These are phyloP conservation scores for Cremastobaeus sp. DNA, from an alignment of 2,888 invertebrate genomes.

Conservation along the genomic window DNA sequence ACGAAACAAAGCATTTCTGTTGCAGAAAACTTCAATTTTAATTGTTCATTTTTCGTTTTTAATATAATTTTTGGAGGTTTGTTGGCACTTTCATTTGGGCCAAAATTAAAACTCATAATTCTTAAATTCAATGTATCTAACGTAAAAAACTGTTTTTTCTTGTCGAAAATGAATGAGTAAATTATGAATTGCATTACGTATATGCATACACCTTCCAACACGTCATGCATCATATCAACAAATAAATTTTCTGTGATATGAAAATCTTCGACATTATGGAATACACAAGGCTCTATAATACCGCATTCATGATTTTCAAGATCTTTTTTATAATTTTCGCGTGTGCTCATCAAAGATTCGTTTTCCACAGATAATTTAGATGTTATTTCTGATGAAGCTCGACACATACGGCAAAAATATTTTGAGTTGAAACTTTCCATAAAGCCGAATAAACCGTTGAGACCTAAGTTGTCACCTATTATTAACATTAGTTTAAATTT, in stretches of 20 bases:
- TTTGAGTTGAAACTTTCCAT: not conserved
- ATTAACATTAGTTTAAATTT: no score
- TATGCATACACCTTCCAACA: conserved; percentile 1
- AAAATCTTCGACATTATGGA: not conserved
- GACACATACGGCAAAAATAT: conserved; percentile 3
- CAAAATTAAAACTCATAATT: conserved; percentile 1
- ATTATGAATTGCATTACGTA: conserved; percentile 6
- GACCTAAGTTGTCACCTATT: conserved; percentile 2
- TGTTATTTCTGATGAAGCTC: not conserved
- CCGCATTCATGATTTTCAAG: not conserved
- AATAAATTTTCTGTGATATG: conserved; percentile 6
- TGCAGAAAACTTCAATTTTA: no score
- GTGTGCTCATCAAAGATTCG: conserved; percentile 7
- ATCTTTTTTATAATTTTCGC: conserved; percentile 11
- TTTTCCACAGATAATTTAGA: not conserved
- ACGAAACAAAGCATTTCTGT: no score
- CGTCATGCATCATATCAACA: conserved; percentile 14
- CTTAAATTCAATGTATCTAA: not conserved
- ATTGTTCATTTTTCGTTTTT: no score
- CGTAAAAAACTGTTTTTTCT: conserved; percentile 1
- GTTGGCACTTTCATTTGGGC: not conserved
- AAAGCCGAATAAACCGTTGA: conserved; percentile 1
- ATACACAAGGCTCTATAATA: conserved; percentile 6
- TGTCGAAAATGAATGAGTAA: conserved; percentile 2
- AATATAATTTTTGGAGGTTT: not conserved